Percentiles rank a stretch among this genome's conserved stretches.
These are phyloP conservation scores for Sminthurinus aureus DNA, from an alignment of 2,888 invertebrate species.

Conservation along the genomic window DNA sequence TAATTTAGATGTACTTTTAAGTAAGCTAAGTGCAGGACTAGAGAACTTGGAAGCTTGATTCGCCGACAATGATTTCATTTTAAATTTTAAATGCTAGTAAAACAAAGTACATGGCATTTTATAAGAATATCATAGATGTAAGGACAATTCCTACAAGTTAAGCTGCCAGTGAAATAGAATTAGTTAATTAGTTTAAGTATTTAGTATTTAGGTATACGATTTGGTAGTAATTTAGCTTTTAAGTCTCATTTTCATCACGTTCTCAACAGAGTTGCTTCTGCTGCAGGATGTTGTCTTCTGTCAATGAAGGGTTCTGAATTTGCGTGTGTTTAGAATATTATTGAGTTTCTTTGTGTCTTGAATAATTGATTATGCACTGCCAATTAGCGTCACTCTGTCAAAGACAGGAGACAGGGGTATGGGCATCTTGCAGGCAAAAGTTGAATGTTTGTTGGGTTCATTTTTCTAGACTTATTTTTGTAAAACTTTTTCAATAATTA, in stretches of 20 bases:
- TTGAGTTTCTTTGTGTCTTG: background rate
- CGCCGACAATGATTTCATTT: too few relatives aligned
- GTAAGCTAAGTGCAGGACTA: too few relatives aligned
- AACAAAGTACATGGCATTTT: too few relatives aligned
- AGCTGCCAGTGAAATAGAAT: background rate
- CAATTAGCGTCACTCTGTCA: constrained; percentile 1
- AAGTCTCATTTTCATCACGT: constrained; percentile 8
- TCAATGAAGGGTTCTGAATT: background rate
- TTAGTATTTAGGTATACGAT: constrained; percentile 4
- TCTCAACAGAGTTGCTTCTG: background rate
- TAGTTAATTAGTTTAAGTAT: constrained; percentile 9
- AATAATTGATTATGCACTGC: background rate
- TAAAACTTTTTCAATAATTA: background rate
- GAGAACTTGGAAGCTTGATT: too few relatives aligned
- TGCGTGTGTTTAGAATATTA: background rate
- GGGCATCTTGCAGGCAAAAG: background rate
- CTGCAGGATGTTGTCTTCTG: background rate
- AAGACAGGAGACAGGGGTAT: background rate
- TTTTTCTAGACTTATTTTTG: background rate
- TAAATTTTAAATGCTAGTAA: too few relatives aligned
- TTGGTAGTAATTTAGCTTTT: background rate
- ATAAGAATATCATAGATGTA: too few relatives aligned
- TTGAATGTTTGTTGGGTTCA: background rate
- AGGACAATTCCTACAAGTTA: too few relatives aligned
- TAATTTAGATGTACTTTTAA: too few relatives aligned